phyloP scores from a whole-genome alignment of 1,140 invertebrate species.

The Dufourea novaeangliae region DNA sequence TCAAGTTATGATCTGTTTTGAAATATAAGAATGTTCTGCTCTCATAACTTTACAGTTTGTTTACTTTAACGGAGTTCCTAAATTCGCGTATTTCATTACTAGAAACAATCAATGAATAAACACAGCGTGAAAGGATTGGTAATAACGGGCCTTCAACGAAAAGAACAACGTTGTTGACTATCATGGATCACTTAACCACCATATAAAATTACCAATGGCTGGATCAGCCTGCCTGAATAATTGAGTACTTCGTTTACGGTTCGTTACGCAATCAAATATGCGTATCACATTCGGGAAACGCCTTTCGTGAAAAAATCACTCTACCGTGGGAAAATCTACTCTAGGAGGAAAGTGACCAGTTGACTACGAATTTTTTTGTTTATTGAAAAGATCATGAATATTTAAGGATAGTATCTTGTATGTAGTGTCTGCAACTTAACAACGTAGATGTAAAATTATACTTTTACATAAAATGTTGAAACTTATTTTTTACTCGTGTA shows the following conservation, averaged over 20 bases:
- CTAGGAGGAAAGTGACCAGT: background rate
- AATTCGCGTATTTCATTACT: background rate
- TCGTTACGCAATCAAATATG: constrained; percentile 81
- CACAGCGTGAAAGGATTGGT: background rate
- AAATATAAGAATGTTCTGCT: too few species aligned
- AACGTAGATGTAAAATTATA: too few species aligned
- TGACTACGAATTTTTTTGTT: background rate
- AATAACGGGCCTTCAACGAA: background rate
- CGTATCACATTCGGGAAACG: constrained; percentile 19
- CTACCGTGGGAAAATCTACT: background rate
- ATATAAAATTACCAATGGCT: constrained; percentile 77
- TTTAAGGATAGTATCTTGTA: too few species aligned
- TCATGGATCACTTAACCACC: background rate
- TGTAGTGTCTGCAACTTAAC: too few species aligned
- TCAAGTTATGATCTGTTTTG: too few species aligned
- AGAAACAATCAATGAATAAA: background rate
- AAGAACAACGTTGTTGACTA: background rate
- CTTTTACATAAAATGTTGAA: too few species aligned
- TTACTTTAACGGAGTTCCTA: too few species aligned
- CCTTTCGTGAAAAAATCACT: background rate
- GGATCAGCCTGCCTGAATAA: constrained; percentile 75
- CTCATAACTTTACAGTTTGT: too few species aligned
- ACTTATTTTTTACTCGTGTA: too few species aligned
- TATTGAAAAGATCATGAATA: background rate
- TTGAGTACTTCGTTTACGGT: constrained; percentile 45